Evolutionary conservation across 2,888 invertebrate species (phyloP), one percentile per base, ranked within the genome.

Genomic region (Odontocolon sp.): DNA sequence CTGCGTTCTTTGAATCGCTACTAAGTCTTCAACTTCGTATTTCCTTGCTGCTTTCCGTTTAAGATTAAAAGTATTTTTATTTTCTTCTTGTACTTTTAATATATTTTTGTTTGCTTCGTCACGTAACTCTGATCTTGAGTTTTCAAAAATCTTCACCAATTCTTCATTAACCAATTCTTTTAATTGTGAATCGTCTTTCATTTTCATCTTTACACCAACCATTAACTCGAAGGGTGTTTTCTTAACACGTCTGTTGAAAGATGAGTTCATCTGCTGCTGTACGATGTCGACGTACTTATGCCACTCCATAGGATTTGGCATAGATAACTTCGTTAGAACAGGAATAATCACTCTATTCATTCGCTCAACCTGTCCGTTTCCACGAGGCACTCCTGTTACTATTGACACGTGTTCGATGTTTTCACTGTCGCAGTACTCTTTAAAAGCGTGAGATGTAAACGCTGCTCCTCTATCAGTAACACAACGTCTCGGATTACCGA

Each of bases 1-100:
- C 59, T 89, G 86, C 1, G 87, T 88, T 28, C 87, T 71, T 73
- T 86, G 84, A n/a, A 88, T 88, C 3, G 86, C 87, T 1, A 88
- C 85, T 23, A 83, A 26, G 28, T 83, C 79, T 31, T 71, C 80
- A 4, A 75, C 64, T 21, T 69, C 23, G 73, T 83, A 84, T 63
- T 75, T 68, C 3, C 11, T 74, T 2, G 74, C 63, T 2, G 21
- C 57, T 50, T 77, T 78, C 23, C 75, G 38, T 61, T 56, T 71
- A 16, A 14, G 64, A 47, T 77, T 74, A 31, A 33, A 79, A 0
- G 26, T 54, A 33, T 36, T 59, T 23, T 69, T 18, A 50, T 79
- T 79, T 59, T 79, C 80, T 0, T 68, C 23, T 63, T 80, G 81
- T 0, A 81, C 56, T 11, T 45, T 66, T 1, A 14, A 14, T 31